Base-by-base conservation (phyloP, 2,797 vertebrate species). In the Myotis planiceps region DNA sequence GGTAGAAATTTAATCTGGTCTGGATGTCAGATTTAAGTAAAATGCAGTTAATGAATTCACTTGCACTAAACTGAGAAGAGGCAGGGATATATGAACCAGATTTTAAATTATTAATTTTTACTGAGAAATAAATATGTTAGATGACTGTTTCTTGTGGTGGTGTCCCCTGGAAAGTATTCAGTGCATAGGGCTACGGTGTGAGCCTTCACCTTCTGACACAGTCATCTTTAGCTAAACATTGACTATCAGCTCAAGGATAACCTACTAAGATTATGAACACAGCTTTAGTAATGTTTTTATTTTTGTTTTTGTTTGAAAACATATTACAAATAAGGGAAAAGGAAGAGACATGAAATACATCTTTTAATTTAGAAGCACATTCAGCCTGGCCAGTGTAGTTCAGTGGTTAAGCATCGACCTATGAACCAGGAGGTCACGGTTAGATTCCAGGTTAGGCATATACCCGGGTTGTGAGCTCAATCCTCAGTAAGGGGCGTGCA, bases 171-270 rank as follows among this genome's bases (percentile, higher is more conserved):
- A n/a, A 27, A 37, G 25, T 47, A 39, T 37, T 79, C 15, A 32
- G 29, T 23, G 29, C 47, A 23, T 2, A 18, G 1, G 4, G 5
- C 23, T 27, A 0, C 19, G 0, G 3, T 47, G 5, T 39, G 18
- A 49, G 45, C 45, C 47, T 34, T 18, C n/a, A 16, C 4, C 27
- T 60, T 60, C 63, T 23, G 8, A 39, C 6, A 23, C 1, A 8
- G 12, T 21, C 23, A 3, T 66, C 21, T 79, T 69, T 32, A 68
- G 49, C n/a, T 23, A 49, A 87, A 25, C 19, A 34, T 49, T 65
- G 45, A 13, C 23, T 87, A 3, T 75, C 21, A 71, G 34, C 53
- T 90, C 15, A 29, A 3, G 47, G 68, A 8, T 34, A 74, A 74
- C 39, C 15, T 60, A 23, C 25, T 34, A 42, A 9, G 5, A 49